Evolutionary conservation across 2,888 invertebrate genomes (phyloP), one percentile per base, ranked within the genome.

Genomic region (Portevinia maculata): DNA sequence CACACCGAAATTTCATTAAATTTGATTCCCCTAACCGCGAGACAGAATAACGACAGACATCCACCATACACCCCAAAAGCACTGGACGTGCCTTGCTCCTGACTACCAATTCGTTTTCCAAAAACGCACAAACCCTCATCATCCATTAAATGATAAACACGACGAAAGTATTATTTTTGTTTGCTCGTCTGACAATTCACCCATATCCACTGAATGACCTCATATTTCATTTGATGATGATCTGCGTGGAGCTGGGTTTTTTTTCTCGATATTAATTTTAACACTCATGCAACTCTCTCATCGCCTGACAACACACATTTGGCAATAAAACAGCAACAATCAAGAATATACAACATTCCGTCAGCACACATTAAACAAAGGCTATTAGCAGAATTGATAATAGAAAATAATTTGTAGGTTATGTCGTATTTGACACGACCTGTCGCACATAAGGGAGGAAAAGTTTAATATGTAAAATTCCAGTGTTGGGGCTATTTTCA

Each of bases 21-120:
- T 39, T 69, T 15, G 15, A 46, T 46, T 52, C 53, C 34, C 34
- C 13, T 28, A 57, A 30, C 17, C 11, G n/a, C 59, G 75, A 75
- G 79, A 81, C 79, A 69, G 17, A 75, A 70, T 81, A 70, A 76
- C 70, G 53, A 71, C 70, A 81, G 81, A 81, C 46, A 64, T 75
- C 53, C 53, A 59, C 59, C n/a, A 55, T 74, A 39, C 11, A 4
- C 19, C 19, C 19, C 37, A 28, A 24, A 34, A 4, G 7, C 28
- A 71, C 41, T 37, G 17, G 11, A 24, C 34, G 32, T 21, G 30
- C 24, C 44, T 46, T 15, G 50, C 30, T 52, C 41, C 67, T 52
- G 44, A 17, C 15, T 59, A 19, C 17, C n/a, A 59, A 19, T 69
- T 52, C 37, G 50, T 21, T 69, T 74, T 57, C 79, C 74, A 48